These are phyloP conservation scores for Nebria ingens DNA, from an alignment of 1,140 invertebrate species.

Conservation along the genomic window DNA sequence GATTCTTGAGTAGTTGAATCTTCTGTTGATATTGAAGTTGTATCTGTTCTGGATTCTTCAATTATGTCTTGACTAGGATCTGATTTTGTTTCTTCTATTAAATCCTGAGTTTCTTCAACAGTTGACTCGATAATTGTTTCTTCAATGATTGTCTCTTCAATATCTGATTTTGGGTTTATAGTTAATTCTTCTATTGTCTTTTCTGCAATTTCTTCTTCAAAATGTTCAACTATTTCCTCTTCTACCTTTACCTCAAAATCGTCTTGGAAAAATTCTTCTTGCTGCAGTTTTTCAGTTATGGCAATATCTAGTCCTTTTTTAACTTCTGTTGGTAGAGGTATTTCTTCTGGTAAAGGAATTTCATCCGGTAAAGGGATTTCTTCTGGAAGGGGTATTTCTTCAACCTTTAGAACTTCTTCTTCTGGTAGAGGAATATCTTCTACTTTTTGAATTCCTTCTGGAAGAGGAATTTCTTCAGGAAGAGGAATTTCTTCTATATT, in stretches of 20 bases:
- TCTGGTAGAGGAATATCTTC: too few species aligned
- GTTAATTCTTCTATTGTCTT: neutral
- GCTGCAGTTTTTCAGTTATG: neutral
- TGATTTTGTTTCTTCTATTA: neutral
- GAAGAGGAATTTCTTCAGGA: neutral
- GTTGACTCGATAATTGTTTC: neutral
- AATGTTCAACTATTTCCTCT: neutral
- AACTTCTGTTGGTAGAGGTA: neutral
- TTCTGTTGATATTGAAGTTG: neutral
- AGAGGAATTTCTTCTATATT: neutral
- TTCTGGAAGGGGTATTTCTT: conserved; percentile 16
- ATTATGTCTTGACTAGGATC: neutral
- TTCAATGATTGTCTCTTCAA: neutral
- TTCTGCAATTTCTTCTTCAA: neutral
- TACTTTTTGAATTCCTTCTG: too few species aligned
- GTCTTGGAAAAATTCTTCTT: conserved; percentile 1
- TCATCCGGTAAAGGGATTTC: too few species aligned
- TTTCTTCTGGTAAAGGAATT: neutral
- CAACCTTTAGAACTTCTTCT: conserved; percentile 14
- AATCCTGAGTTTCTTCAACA: conserved; percentile 1
- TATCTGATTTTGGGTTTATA: too few species aligned
- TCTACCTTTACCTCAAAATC: neutral
- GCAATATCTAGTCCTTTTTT: conserved; percentile 2
- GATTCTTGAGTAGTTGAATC: neutral
- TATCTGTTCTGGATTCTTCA: neutral